A percentile compares a stretch with the other conserved stretches of the same genome.
These are phyloP conservation scores for Neuroscelio doddi DNA, from an alignment of 2,888 invertebrate genomes.

Conservation along the genomic window DNA sequence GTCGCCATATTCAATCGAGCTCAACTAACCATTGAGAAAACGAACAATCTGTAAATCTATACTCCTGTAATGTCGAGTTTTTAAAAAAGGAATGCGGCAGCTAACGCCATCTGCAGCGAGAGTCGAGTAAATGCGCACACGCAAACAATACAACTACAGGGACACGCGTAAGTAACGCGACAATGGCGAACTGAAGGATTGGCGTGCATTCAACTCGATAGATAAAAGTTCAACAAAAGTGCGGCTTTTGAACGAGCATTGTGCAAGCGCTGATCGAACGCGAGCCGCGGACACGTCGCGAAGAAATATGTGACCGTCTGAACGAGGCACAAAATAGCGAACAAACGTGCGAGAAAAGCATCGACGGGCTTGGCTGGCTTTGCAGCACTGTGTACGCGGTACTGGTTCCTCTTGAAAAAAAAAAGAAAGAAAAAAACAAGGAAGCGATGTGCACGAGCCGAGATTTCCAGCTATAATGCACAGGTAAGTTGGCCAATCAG, in stretches of 20 bases:
- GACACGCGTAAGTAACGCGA: constrained; percentile 59
- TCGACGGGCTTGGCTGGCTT: constrained; percentile 29
- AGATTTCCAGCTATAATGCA: constrained; percentile 54
- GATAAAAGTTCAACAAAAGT: constrained; percentile 46
- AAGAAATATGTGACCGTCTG: constrained; percentile 53
- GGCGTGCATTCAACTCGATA: constrained; percentile 55
- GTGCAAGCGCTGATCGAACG: constrained; percentile 36
- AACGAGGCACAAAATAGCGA: constrained; percentile 21
- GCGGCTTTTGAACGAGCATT: constrained; percentile 44
- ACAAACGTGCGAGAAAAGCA: constrained; percentile 28
- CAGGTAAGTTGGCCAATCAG: constrained; percentile 52
- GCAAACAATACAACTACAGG: constrained; percentile 48
- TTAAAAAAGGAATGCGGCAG: constrained; percentile 21
- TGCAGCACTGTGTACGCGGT: constrained; percentile 55
- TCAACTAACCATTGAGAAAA: too few species aligned
- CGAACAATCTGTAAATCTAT: not conserved
- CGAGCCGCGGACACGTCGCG: constrained; percentile 29
- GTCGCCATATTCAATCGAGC: too few species aligned
- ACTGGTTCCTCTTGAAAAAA: constrained; percentile 54
- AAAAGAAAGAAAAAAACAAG: too few species aligned
- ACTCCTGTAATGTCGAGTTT: not conserved
- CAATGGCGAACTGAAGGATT: constrained; percentile 66
- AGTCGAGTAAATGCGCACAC: constrained; percentile 15
- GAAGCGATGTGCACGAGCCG: constrained; percentile 51
- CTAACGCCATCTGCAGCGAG: constrained; percentile 51